These are phyloP conservation scores for Petrocephalus schoutedeni DNA, from an alignment of 2,797 vertebrate species.

Conservation along the genomic window DNA sequence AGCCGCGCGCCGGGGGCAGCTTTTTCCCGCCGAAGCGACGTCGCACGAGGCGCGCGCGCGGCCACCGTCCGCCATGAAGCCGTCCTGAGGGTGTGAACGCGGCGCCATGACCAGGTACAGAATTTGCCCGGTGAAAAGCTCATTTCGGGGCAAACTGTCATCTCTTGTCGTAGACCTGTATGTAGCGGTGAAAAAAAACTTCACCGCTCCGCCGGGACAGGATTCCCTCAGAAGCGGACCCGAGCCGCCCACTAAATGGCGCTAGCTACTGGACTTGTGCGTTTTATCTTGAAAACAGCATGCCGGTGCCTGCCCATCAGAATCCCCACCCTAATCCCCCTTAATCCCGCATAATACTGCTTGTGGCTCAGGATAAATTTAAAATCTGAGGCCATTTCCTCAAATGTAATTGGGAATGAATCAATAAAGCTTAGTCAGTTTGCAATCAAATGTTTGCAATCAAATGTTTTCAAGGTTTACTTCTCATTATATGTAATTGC, in stretches of 20 bases:
- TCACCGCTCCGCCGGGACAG: neutral
- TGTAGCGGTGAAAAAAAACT: neutral
- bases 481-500: neutral
- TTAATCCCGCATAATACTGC: constrained; percentile 40
- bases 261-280: neutral
- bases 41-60: neutral
- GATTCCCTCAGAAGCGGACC: neutral
- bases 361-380: constrained; percentile 27
- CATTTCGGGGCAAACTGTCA: too few relatives aligned
- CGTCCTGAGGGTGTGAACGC: neutral
- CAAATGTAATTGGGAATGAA: constrained; percentile 29
- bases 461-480: neutral
- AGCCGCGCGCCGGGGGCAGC: neutral
- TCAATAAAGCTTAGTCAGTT: constrained; percentile 21
- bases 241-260: neutral
- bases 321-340: constrained; percentile 33
- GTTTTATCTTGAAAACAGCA: constrained; percentile 1
- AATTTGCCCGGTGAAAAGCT: neutral
- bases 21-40: neutral
- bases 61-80: neutral
- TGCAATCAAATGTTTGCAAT: neutral
- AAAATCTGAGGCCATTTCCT: constrained; percentile 27
- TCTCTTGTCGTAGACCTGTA: neutral
- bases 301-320: constrained; percentile 27
- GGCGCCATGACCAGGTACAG: neutral